Base-by-base conservation (phyloP, 2,113 vertebrate genomes). In the Hepsetus odoe region DNA sequence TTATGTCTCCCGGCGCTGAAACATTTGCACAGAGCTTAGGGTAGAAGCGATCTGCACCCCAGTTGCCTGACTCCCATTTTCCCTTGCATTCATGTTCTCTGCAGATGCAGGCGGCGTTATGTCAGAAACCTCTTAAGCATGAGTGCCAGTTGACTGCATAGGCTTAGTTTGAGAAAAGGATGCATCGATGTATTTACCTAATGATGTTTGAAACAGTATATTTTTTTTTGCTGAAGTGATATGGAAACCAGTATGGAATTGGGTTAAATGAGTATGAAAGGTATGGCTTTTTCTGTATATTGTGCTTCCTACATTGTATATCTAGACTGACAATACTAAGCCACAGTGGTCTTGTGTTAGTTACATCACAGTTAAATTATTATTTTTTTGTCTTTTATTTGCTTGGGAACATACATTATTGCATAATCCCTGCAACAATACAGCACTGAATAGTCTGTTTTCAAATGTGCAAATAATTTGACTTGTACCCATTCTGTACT, bases 21-120 rank as follows among this genome's bases (percentile, higher is more conserved):
- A 33, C 81, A 74, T 70, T 79, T 79, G 62, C 46, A 44, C 53
- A 55, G 35, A 79, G 64, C 72, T 74, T 73, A 79, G 75, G 24
- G 42, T 32, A 44, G 61, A 71, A 42, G 71, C 69, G 62, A 74
- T 62, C 62, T 55, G 22, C 16, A 51, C 26, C 40, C 10, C 76
- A 59, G 20, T 61, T 14, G 38, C 26, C 13, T 6, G 16, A 56
- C 18, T 4, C 62, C 32, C 53, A 44, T 62, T 42, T 10, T 53
- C 35, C 40, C 53, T 44, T 24, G 18, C 58, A 65, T 24, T 40
- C 30, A 59, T 24, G 33, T 20, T n/a, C 14, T 61, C 4, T 9
- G 32, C 14, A 32, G 11, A 30, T 32, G 46, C 26, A 72, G 24
- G 55, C 70, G 33, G 51, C 35, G 30, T 53, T n/a, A 35, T 13